Evolutionary conservation across 2,797 vertebrate genomes (phyloP), one percentile per base, ranked within the genome.

Genomic region (Enteromius viviparus): DNA sequence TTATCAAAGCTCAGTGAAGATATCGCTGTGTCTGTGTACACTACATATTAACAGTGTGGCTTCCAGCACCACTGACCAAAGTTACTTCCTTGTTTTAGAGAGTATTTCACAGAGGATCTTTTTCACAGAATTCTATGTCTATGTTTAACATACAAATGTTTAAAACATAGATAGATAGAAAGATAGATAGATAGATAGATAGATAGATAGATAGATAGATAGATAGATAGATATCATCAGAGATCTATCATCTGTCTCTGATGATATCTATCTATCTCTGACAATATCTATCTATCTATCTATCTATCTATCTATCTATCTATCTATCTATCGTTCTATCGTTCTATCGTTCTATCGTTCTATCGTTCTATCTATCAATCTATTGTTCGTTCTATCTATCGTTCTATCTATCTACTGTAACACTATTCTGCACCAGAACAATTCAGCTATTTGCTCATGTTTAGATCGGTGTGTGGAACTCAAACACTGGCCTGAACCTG

Each of bases 391-490:
- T 32, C 60, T 32, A 17, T 32, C 60, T 3, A 1, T 64, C 60
- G 14, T 12, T 60, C 58, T 60, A 26, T 55, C 53, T 55, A n/a
- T 55, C 53, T 55, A 34, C 2, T 0, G 0, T 34, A 4, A 14
- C 11, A 55, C 4, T 19, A 17, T 53, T 9, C 6, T 11, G 2
- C 15, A n/a, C 69, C 3, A 71, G 14, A 69, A 76, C 23, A 23
- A 15, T 11, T 23, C 0, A 17, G 6, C 7, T 65, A 6, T 37
- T 58, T 79, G 8, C 47, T 19, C 0, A 26, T 88, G 66, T 84
- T 82, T 78, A 99, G 98, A 96, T 99, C 70, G 98, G 98, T 4
- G 93, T 98, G 81, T 99, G 98, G 98, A 99, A 99, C 89, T 98
- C 98, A 84, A 96, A 97, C 90, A 94, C 93, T 32, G 98, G 98